Evolutionary conservation across 35 echinoderm and acorn worm species (phyloP).

Genomic region (Lytechinus pictus): DNA sequence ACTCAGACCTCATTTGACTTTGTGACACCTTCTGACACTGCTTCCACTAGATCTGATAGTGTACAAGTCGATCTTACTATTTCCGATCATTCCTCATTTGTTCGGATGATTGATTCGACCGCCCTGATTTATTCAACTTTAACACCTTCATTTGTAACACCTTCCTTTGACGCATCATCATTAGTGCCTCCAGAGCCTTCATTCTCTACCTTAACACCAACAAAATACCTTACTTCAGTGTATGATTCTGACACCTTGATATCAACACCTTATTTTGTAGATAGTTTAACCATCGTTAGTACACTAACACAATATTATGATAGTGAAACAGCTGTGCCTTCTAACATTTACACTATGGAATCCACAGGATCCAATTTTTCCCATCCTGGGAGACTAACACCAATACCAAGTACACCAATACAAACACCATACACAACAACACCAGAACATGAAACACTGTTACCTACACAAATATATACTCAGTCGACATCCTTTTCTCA

Average conservation of each 20-base stretch:
- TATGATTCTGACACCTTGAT: neutral
- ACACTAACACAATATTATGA: neutral
- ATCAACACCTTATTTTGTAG: neutral
- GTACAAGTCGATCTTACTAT: neutral
- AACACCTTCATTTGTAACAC: conserved; percentile 2
- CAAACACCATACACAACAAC: neutral
- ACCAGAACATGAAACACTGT: neutral
- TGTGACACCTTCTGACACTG: neutral
- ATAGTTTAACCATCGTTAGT: neutral
- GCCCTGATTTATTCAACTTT: neutral
- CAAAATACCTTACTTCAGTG: neutral
- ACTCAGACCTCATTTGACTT: neutral
- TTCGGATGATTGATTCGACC: neutral
- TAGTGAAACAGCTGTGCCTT: neutral
- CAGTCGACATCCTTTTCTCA: neutral
- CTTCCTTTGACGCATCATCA: neutral
- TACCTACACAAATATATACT: neutral
- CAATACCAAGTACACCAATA: neutral
- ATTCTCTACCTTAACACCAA: neutral
- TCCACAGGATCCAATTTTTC: neutral
- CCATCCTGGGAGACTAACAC: neutral
- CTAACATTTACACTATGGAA: neutral
- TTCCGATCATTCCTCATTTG: neutral
- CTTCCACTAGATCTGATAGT: neutral
- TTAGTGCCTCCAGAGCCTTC: neutral